Base-by-base conservation (phyloP, 1,140 invertebrate species). In the Brachionus rotundiformis region DNA sequence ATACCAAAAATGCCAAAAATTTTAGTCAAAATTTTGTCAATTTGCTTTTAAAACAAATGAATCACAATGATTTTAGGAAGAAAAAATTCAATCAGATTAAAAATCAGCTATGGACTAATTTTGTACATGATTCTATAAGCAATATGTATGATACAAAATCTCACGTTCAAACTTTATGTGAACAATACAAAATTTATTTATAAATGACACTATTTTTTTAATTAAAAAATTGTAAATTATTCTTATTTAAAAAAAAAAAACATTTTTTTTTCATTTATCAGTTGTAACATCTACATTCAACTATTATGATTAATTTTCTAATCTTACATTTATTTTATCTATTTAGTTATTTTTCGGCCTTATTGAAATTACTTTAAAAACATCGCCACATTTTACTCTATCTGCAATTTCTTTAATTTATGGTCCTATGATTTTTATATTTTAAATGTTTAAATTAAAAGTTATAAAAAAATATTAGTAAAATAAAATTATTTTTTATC, bases 21-120 rank as follows among this genome's bases (percentile, higher is more conserved):
- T 73, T 25, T 73, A 44, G 33, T 73, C 68, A 44, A 41, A 73
- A 29, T 73, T 73, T 73, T 68, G 63, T 68, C 36, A 68, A 68
- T 68, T 36, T 33, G 10, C 31, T 68, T 33, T 16, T 68, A 36
- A 68, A 68, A 16, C 63, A 68, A 68, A 68, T 68, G 63, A 73
- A 73, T 73, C 68, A 44, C 44, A 44, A 73, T 23, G 68, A 73
- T 73, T 44, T 25, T 25, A 41, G 39, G 11, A 73, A 73, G 8
- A 73, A 73, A 73, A 73, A 73, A 23, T 73, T 73, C 16, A 73
- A 73, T 73, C 36, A 73, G 36, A 73, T 73, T 44, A 73, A 73
- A 73, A 73, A 44, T 44, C 19, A 25, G 3, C 19, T 73, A 13
- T 73, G 68, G 68, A 44, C 39, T 25, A 73, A 31, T 44, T 41